Percentiles rank a stretch among this genome's conserved stretches.
Evolutionary conservation across 2,888 invertebrate species (phyloP).

Genomic region (Monochamus alternatus): DNA sequence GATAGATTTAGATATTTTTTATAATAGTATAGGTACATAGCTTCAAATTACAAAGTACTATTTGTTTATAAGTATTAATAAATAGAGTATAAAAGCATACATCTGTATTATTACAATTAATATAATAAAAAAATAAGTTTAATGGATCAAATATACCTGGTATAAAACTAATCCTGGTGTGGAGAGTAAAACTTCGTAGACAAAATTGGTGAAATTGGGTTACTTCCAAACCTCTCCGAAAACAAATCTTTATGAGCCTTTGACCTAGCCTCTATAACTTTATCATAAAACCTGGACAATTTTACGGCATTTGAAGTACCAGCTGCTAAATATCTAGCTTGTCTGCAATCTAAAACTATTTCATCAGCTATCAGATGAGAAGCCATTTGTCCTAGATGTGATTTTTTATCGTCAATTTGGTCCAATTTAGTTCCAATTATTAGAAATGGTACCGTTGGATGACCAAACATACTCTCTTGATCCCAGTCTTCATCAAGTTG

Average conservation of each 20-base stretch:
- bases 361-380: slow-evolving; percentile 96
- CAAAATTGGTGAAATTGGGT: slow-evolving; percentile 63
- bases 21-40: too few relatives aligned
- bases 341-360: slow-evolving; percentile 86
- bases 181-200: slow-evolving; percentile 68
- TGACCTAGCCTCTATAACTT: slow-evolving; percentile 78
- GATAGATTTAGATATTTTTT: too few relatives aligned
- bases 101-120: too few relatives aligned
- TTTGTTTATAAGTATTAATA: too few relatives aligned
- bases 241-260: slow-evolving; percentile 65
- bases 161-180: slow-evolving; percentile 58
- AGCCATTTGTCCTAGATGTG: slow-evolving; percentile 77
- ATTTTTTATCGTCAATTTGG: slow-evolving; percentile 83
- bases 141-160: too few relatives aligned
- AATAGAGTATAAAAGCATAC: too few relatives aligned
- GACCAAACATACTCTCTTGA: slow-evolving; percentile 89
- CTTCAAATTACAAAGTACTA: too few relatives aligned
- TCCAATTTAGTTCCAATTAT: slow-evolving; percentile 93
- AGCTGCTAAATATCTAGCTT: slow-evolving; percentile 88
- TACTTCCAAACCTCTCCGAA: slow-evolving; percentile 64
- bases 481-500: slow-evolving; percentile 81
- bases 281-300: slow-evolving; percentile 94
- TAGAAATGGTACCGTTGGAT: slow-evolving; percentile 89
- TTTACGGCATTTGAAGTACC: slow-evolving; percentile 96
- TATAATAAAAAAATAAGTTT: too few relatives aligned